phyloP scores from a whole-genome alignment of 2,888 invertebrate species.

The Acleris holmiana region DNA sequence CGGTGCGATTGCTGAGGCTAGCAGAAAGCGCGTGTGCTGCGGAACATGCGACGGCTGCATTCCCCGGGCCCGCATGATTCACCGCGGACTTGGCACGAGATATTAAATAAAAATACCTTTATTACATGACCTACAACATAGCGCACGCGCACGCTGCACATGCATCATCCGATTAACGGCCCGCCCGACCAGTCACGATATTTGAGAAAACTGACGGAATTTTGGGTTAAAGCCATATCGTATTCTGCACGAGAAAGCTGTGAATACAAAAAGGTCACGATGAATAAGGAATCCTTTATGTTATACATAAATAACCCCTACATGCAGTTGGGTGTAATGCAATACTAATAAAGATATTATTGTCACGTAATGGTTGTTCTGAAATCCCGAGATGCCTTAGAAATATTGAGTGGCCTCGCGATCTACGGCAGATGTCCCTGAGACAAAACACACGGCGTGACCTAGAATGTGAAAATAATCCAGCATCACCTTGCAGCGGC shows the following conservation, averaged over 20 bases:
- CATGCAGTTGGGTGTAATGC: neutral
- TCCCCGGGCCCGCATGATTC: conserved; percentile 72
- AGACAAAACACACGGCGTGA: conserved; percentile 73
- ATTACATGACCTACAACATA: conserved; percentile 59
- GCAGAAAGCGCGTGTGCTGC: conserved; percentile 55
- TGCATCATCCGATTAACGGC: conserved; percentile 51
- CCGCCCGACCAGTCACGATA: conserved; percentile 46
- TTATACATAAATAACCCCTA: neutral
- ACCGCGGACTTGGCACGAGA: conserved; percentile 71
- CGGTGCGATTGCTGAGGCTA: conserved; percentile 50
- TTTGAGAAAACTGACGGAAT: conserved; percentile 37
- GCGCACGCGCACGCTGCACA: conserved; percentile 50
- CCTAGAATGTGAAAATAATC: conserved; percentile 82
- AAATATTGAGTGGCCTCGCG: conserved; percentile 53
- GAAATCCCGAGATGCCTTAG: conserved; percentile 48
- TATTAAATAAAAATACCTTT: conserved; percentile 63
- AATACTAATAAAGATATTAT: neutral
- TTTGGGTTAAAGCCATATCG: conserved; percentile 35
- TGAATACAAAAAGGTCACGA: conserved; percentile 34
- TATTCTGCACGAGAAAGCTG: conserved; percentile 34
- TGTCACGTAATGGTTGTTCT: conserved; percentile 19
- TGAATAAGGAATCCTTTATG: conserved; percentile 32
- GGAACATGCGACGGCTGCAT: conserved; percentile 67
- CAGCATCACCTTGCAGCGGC: conserved; percentile 74
- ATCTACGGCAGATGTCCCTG: conserved; percentile 69